phyloP scores from a whole-genome alignment of 1,140 invertebrate species.

The Penaeus vannamei region DNA sequence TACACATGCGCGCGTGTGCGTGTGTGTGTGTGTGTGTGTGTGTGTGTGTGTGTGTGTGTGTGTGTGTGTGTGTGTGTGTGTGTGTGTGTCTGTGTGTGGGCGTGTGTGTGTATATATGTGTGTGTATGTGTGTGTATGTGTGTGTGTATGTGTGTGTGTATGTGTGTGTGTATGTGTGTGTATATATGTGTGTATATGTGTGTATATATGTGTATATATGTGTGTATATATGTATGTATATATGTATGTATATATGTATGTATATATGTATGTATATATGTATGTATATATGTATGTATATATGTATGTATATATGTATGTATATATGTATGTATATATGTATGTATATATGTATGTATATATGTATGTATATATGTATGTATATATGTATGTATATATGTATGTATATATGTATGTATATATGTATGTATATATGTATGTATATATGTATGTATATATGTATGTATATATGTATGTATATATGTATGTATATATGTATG shows the following conservation, averaged over 20 bases:
- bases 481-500: not conserved
- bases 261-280: not conserved
- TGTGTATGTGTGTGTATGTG: not conserved
- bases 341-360: not conserved
- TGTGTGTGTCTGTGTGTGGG: not conserved
- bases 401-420: not conserved
- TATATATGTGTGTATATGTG: not conserved
- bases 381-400: conserved; percentile 10
- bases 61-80: not conserved
- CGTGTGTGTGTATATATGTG: not conserved
- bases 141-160: not conserved
- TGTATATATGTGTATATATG: not conserved
- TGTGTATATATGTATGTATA: not conserved
- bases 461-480: not conserved
- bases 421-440: not conserved
- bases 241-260: not conserved
- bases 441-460: not conserved
- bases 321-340: not conserved
- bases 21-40: not conserved
- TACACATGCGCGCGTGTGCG: no score
- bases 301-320: not conserved
- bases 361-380: not conserved
- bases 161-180: not conserved
- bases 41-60: not conserved
- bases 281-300: not conserved